Base-by-base conservation (phyloP, 2,797 vertebrate species). In the Carapus acus region DNA sequence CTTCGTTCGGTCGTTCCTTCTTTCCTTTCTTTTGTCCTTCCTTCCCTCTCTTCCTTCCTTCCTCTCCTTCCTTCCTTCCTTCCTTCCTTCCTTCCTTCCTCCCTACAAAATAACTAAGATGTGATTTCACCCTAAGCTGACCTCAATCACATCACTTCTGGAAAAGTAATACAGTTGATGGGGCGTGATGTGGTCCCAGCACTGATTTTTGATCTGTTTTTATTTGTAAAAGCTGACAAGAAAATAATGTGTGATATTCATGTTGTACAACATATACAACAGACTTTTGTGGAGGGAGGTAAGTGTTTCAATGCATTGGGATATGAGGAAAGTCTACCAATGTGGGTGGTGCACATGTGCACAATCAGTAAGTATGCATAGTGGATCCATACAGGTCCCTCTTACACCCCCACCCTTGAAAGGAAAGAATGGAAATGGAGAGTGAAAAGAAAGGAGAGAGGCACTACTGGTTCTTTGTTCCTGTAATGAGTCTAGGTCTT, bases 391-490 rank as follows among this genome's bases (percentile, higher is more conserved):
- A 19, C 31, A 47, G 44, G 54, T 58, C 39, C 8, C 43, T 13
- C 7, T 42, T 62, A 42, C 38, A 50, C 42, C 64, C 59, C 58
- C 52, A 20, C 37, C n/a, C 52, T 13, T 6, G 3, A 42, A 36
- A 17, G 19, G 31, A 44, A 38, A 38, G 42, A 55, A 48, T 4
- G 44, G 41, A 70, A 51, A 49, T 6, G 64, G 65, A 74, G 67
- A 76, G 55, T 46, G 38, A 70, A 51, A 74, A 50, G 45, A 62
- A 53, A 68, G 34, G 50, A 36, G 49, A 24, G 56, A 62, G 62
- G 45, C 14, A 55, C 48, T 29, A 40, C 40, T 50, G 51, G 13
- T 43, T 71, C 54, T 45, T 70, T 74, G 74, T 77, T 40, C 36
- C 56, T 48, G 49, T 54, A 45, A 74, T 53, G 56, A 58, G 50